Evolutionary conservation across 2,113 vertebrate species (phyloP).

Genomic region (Solenodon paradoxus): DNA sequence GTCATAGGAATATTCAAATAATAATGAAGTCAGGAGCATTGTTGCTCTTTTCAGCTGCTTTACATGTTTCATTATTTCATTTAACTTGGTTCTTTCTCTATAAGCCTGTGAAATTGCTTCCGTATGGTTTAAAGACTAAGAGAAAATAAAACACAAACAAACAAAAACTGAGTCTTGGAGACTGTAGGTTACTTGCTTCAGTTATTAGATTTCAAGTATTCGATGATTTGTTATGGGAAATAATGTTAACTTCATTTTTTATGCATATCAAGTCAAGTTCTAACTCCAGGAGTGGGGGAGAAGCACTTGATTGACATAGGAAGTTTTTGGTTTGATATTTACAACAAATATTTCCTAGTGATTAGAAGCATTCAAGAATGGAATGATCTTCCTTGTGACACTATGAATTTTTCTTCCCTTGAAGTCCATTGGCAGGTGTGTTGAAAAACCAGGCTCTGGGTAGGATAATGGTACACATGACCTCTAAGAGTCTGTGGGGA

Average conservation of each 20-base stretch:
- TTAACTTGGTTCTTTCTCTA: not conserved
- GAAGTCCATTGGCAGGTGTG: not conserved
- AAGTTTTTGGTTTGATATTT: not conserved
- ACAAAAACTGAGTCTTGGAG: not conserved
- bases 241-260: not conserved
- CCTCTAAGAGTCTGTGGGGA: not conserved
- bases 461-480: not conserved
- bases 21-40: not conserved
- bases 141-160: not conserved
- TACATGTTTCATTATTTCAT: not conserved
- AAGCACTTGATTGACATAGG: not conserved
- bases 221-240: not conserved
- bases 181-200: not conserved
- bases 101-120: not conserved
- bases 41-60: not conserved
- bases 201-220: not conserved
- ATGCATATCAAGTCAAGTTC: not conserved
- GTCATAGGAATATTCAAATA: not conserved
- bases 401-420: not conserved
- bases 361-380: not conserved
- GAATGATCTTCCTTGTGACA: not conserved
- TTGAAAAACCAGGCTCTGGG: not conserved
- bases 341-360: not conserved
- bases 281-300: not conserved
- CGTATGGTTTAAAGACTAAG: not conserved